Percentiles rank a stretch among this genome's conserved stretches.
Evolutionary conservation across 2,888 invertebrate genomes (phyloP).

Genomic region (Aleiodes testaceus): DNA sequence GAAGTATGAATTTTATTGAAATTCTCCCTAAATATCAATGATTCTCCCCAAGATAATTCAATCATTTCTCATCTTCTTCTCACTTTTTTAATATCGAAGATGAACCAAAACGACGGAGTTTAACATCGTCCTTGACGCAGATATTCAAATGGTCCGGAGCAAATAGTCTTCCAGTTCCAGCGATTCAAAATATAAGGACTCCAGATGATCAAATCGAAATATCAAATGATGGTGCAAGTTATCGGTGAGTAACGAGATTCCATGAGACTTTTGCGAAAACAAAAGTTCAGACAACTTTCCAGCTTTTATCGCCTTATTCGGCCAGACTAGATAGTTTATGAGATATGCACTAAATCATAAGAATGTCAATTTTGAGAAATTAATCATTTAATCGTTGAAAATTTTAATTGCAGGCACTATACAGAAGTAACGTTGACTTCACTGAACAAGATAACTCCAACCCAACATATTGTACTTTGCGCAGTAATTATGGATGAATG

Average conservation of each 20-base stretch:
- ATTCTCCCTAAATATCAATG: neutral
- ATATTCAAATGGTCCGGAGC: conserved; percentile 81
- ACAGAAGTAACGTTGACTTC: conserved; percentile 64
- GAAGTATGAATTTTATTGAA: conserved; percentile 62
- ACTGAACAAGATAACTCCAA: conserved; percentile 66
- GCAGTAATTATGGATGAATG: conserved; percentile 96
- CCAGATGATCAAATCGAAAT: conserved; percentile 58
- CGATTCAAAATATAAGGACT: conserved; percentile 48
- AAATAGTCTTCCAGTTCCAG: conserved; percentile 68
- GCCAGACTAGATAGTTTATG: too few relatives aligned
- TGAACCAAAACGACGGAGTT: conserved; percentile 83
- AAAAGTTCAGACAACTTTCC: too few relatives aligned
- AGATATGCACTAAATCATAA: too few relatives aligned
- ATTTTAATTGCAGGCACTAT: neutral
- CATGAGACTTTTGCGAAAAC: too few relatives aligned
- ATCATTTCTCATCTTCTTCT: too few relatives aligned
- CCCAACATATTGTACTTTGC: conserved; percentile 82
- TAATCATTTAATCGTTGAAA: conserved; percentile 27
- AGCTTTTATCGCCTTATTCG: too few relatives aligned
- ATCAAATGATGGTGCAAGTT: conserved; percentile 62
- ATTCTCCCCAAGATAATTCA: too few relatives aligned
- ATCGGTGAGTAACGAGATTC: conserved; percentile 52
- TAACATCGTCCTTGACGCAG: conserved; percentile 84
- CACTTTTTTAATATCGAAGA: conserved; percentile 58
- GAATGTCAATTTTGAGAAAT: too few relatives aligned